Percentiles rank a stretch among this genome's conserved stretches.
Evolutionary conservation across 2,888 invertebrate species (phyloP).

Genomic region (Dicranocentrus wangi): DNA sequence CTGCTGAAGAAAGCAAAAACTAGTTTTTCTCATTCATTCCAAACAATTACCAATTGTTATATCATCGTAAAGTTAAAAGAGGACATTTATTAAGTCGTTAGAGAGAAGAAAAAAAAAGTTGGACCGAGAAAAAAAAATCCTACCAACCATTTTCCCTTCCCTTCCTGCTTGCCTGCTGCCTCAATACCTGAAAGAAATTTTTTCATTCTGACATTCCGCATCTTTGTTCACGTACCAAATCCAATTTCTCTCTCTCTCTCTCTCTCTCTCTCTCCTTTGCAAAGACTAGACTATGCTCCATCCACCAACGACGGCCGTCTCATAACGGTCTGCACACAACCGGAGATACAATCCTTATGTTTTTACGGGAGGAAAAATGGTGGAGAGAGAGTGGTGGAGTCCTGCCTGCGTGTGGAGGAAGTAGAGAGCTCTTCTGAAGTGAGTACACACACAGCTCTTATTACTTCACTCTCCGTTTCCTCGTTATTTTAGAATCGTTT

Average conservation of each 20-base stretch:
- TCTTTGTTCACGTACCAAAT: slow-evolving; percentile 49
- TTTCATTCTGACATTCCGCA: slow-evolving; percentile 43
- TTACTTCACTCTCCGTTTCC: slow-evolving; percentile 38
- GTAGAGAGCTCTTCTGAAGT: no score
- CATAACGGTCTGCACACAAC: no score
- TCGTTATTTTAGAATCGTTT: slow-evolving; percentile 60
- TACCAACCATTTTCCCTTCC: no score
- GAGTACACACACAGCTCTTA: no score
- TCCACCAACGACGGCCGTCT: no score
- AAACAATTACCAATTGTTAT: slow-evolving; percentile 46
- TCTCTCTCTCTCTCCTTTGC: not conserved
- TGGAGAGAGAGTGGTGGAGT: no score
- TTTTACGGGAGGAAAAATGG: no score
- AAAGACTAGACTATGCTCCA: no score
- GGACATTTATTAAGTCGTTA: slow-evolving; percentile 53
- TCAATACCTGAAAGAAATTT: slow-evolving; percentile 45
- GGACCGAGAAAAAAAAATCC: slow-evolving; percentile 2
- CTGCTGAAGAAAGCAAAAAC: slow-evolving; percentile 31
- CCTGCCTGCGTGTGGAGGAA: no score
- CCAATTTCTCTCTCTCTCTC: slow-evolving; percentile 42
- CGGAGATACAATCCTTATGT: no score
- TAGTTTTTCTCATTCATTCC: slow-evolving; percentile 31
- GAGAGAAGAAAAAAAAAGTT: no score
- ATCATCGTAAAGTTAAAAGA: slow-evolving; percentile 45
- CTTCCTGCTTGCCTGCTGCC: no score